Base-by-base conservation (phyloP, 1,140 invertebrate species). In the Ptiloglossa arizonensis region DNA sequence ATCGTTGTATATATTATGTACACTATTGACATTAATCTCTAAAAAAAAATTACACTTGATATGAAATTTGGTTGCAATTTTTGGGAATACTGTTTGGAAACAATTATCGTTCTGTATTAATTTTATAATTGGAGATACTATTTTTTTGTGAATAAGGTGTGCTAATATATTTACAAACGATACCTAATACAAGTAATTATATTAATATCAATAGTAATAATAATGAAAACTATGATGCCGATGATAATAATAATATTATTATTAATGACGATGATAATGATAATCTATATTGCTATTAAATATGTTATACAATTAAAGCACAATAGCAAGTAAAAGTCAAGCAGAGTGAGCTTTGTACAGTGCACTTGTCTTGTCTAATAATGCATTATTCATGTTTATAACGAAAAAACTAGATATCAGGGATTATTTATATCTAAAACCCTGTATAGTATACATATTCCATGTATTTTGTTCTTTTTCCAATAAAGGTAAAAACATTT, bases 1-100 rank as follows among this genome's bases (percentile, higher is more conserved):
- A 64, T 80, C 68, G 80, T 86, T 86, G 83, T 86, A 86, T 85
- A 85, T 86, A 82, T 82, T 85, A 86, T 54, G 80, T 86, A 85
- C 80, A 86, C 84, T 76, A 50, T 77, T 85, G 67, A 74, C 79
- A 75, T 74, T 71, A 32, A 84, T 56, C 50, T 52, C 32, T 50
- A 57, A 75, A 41, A 63, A 57, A 73, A 57, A 27, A 62, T 81
- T 56, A 48, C 46, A n/a, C 46, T 29, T 32, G 5, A 35, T 54
- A 57, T 48, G 35, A 81, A 60, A 75, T 75, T 59, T 46, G 41
- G 63, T 85, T 50, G 27, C 13, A 72, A 54, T 72, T 62, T 27
- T 69, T 64, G 71, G 5, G 32, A 56, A 66, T 27, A 67, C 15
- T 6, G 48, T 71, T 80, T 54, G 29, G 19, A 75, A 69, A 56